Evolutionary conservation across 2,113 vertebrate species (phyloP), one percentile per base, ranked within the genome.

Genomic region (Toxotes jaculatrix): DNA sequence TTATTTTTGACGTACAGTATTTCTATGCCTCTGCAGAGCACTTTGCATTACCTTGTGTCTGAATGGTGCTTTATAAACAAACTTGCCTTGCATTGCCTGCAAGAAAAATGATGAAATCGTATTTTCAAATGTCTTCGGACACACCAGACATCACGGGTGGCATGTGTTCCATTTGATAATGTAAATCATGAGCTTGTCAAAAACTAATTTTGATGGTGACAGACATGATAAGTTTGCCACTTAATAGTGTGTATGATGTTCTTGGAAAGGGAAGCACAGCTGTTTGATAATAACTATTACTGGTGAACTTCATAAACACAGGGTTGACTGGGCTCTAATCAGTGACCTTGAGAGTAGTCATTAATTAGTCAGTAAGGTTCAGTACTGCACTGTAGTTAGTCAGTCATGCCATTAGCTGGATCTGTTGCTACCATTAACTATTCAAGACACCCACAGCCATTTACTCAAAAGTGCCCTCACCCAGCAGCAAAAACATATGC

Each of bases 401-500:
- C 82, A 80, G 74, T 88, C 79, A 51, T 74, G 60, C 85, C 88
- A 89, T 89, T 88, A 84, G 70, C 66, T 80, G 73, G 87, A 89
- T 87, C 83, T 90, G 87, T 82, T 79, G 81, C 79, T 81, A 31
- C 51, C 78, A 91, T 94, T 91, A 94, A 91, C 85, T 87, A 91
- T 94, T 91, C 74, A 91, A 79, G 84, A 92, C 80, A 81, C 86
- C 80, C 85, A 72, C 7, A 53, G 79, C 55, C 84, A 79, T 88
- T 85, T 67, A 59, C 72, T 77, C 89, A 87, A 86, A 86, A 76
- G 68, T 74, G 78, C 27, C 27, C 27, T 27, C 27, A 27, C 27
- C 27, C 27, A 27, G 27, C 27, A 27, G 27, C 27, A 27, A 27
- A 27, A 27, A 79, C 84, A 84, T 72, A 81, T 77, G 61, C 43